Base-by-base conservation (phyloP, 1,140 invertebrate species). In the Mizuhopecten yessoensis region DNA sequence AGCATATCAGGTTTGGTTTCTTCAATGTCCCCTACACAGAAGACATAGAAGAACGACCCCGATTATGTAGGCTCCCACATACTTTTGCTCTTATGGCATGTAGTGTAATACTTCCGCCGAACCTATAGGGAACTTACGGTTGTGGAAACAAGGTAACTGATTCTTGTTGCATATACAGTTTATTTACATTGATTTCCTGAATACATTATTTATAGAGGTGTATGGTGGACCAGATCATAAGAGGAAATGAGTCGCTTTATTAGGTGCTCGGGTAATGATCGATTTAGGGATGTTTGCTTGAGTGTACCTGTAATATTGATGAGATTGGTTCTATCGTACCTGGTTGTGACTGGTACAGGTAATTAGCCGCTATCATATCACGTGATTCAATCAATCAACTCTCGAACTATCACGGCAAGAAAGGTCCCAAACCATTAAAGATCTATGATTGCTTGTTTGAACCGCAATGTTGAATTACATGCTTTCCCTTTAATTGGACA, bases 311-410 rank as follows among this genome's bases (percentile, higher is more conserved):
- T 75, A 75, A 29, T 75, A 75, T n/a, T 75, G 29, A 75, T 75
- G 57, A n/a, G 57, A 75, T 75, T 29, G 57, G 29, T 75, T 23
- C 57, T 75, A 75, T 75, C 57, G 29, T 75, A 29, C 57, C n/a
- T 17, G 23, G n/a, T n/a, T 75, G 57, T 75, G 57, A 75, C 57
- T 1, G 57, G 57, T n/a, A 75, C 23, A 75, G 57, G 57, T 75
- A 75, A 75, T 75, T 75, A 75, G 57, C n/a, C 57, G 57, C 57
- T 75, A 75, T 75, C 57, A 75, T 29, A 75, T 75, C 57, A 75
- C 57, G 57, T 75, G 57, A 75, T 75, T 75, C 57, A 75, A 75
- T 75, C 57, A 75, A 75, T 75, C 57, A 75, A 29, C 57, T 13
- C 42, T 45, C 17, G 9, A 13, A 17, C 42, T 45, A 9, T 10